These are phyloP conservation scores for Alligator mississippiensis DNA, from an alignment of 2,113 vertebrate species.

Conservation along the genomic window DNA sequence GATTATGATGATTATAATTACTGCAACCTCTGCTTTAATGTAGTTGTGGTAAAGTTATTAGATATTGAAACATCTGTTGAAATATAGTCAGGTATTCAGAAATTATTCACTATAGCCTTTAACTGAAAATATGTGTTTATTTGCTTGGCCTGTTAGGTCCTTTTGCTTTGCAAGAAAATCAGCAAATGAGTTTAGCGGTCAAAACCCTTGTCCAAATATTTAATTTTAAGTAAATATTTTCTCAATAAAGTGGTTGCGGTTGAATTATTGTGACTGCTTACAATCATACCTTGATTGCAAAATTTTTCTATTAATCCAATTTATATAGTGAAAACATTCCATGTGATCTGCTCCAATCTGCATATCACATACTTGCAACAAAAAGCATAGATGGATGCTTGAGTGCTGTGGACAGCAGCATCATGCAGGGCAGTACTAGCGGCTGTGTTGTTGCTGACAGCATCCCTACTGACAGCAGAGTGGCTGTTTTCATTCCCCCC, in stretches of 20 bases:
- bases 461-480: too few relatives aligned
- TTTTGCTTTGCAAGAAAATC: background rate
- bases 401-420: too few relatives aligned
- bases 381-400: background rate
- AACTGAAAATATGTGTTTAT: background rate
- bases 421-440: too few relatives aligned
- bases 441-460: too few relatives aligned
- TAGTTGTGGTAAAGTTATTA: background rate
- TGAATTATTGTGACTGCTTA: background rate
- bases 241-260: background rate
- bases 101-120: background rate
- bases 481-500: too few relatives aligned
- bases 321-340: background rate
- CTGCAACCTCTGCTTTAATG: background rate
- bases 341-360: background rate
- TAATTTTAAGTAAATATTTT: background rate
- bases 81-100: background rate
- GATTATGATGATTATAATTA: constrained; percentile 1
- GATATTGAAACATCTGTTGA: background rate
- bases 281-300: background rate
- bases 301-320: background rate
- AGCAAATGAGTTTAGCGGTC: background rate
- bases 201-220: background rate
- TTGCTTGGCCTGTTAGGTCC: background rate
- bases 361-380: background rate